These are phyloP conservation scores for Agrilus mali DNA, from an alignment of 2,888 invertebrate genomes.

Conservation along the genomic window DNA sequence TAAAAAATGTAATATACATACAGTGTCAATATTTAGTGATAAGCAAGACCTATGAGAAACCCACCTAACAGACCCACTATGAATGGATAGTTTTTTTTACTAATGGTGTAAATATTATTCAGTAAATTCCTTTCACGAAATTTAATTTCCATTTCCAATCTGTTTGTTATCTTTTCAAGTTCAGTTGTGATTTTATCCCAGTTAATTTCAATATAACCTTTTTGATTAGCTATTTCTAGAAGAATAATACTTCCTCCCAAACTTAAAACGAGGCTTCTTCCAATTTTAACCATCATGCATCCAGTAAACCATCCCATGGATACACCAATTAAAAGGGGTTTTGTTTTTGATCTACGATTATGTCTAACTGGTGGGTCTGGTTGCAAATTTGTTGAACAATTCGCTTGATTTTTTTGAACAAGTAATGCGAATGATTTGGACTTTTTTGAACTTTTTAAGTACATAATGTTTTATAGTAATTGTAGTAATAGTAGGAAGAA, in stretches of 20 bases:
- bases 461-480: too few relatives aligned
- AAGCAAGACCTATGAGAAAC: too few relatives aligned
- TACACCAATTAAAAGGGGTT: slow-evolving; percentile 70
- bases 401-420: neutral
- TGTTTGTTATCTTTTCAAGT: too few relatives aligned
- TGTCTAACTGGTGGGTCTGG: too few relatives aligned
- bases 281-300: slow-evolving; percentile 69
- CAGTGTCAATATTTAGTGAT: too few relatives aligned
- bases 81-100: too few relatives aligned
- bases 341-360: slow-evolving; percentile 63
- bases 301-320: slow-evolving; percentile 73
- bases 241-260: slow-evolving; percentile 74
- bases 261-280: slow-evolving; percentile 72
- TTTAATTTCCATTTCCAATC: too few relatives aligned
- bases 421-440: neutral
- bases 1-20: too few relatives aligned
- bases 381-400: neutral
- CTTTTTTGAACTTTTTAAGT: neutral
- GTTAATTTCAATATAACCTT: slow-evolving; percentile 74
- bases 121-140: too few relatives aligned
- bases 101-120: too few relatives aligned
- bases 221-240: slow-evolving; percentile 71
- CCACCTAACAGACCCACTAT: too few relatives aligned
- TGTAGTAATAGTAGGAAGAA: too few relatives aligned
- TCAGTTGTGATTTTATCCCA: slow-evolving; percentile 55